phyloP scores from a whole-genome alignment of 2,888 invertebrate species.

The Vannuccia rotundouncinata region DNA sequence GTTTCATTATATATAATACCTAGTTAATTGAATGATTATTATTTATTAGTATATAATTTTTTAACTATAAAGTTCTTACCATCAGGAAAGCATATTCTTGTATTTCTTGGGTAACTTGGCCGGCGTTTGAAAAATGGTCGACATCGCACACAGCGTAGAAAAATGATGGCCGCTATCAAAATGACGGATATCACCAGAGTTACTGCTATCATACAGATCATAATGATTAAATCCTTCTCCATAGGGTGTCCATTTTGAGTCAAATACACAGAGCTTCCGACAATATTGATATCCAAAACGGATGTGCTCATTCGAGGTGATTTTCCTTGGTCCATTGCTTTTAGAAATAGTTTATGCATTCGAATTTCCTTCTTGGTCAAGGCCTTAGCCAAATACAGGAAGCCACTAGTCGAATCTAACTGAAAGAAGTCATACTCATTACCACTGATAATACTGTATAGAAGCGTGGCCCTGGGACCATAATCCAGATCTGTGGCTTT shows the following conservation, averaged over 20 bases:
- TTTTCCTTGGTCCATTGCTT: constrained; percentile 18
- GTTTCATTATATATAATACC: too few relatives aligned
- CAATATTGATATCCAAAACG: constrained; percentile 1
- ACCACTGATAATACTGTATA: constrained; percentile 28
- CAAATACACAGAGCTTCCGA: constrained; percentile 11
- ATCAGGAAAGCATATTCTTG: constrained; percentile 25
- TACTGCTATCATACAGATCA: constrained; percentile 27
- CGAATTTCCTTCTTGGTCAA: constrained; percentile 12
- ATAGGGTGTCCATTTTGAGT: not conserved
- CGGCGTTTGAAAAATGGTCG: not conserved
- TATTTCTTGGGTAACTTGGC: not conserved
- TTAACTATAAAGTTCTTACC: constrained; percentile 9
- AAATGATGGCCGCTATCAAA: constrained; percentile 31
- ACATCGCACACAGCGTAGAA: constrained; percentile 29
- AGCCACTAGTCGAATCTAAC: not conserved
- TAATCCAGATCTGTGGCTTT: constrained; percentile 22
- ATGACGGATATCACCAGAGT: constrained; percentile 29
- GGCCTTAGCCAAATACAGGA: not conserved
- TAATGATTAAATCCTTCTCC: constrained; percentile 8
- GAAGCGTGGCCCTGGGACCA: constrained; percentile 4
- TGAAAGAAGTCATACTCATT: not conserved
- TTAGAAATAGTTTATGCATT: not conserved
- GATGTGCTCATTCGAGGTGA: constrained; percentile 1
- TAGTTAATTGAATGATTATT: not conserved
- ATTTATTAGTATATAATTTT: not conserved